Evolutionary conservation across 2,113 vertebrate genomes (phyloP).

Genomic region (Laticauda laticaudata): DNA sequence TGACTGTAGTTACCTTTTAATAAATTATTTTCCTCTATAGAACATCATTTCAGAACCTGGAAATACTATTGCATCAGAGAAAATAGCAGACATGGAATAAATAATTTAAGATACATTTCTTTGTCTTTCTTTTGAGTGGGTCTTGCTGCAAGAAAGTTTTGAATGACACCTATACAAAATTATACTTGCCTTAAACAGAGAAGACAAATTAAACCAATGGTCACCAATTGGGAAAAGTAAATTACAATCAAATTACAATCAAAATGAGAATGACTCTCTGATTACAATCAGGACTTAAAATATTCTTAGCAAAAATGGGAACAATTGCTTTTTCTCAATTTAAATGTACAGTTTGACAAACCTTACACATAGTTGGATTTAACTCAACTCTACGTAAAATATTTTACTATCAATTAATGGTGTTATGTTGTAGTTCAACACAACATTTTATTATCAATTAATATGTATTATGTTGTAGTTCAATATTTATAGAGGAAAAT

Average conservation of each 20-base stretch:
- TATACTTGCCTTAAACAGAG: neutral
- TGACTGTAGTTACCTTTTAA: neutral
- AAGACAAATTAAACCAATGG: neutral
- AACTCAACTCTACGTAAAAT: neutral
- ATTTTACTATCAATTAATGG: neutral
- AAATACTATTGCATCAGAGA: neutral
- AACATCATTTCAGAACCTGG: neutral
- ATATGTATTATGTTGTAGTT: neutral
- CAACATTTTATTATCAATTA: too few relatives aligned
- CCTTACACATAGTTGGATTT: neutral
- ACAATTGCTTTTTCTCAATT: neutral
- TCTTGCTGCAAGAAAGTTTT: neutral
- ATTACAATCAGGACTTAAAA: neutral
- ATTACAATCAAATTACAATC: conserved; percentile 9
- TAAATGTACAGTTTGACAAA: neutral
- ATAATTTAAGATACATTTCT: neutral
- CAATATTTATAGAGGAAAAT: conserved; percentile 8
- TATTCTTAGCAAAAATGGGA: neutral
- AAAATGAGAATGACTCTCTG: neutral
- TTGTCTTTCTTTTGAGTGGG: neutral
- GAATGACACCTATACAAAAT: fast-evolving
- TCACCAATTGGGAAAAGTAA: neutral
- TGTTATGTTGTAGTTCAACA: neutral
- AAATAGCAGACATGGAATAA: neutral
- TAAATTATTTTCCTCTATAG: neutral